Conservation (phyloP, 2,797 vertebrate species). For the Sorex maritimensis region DNA sequence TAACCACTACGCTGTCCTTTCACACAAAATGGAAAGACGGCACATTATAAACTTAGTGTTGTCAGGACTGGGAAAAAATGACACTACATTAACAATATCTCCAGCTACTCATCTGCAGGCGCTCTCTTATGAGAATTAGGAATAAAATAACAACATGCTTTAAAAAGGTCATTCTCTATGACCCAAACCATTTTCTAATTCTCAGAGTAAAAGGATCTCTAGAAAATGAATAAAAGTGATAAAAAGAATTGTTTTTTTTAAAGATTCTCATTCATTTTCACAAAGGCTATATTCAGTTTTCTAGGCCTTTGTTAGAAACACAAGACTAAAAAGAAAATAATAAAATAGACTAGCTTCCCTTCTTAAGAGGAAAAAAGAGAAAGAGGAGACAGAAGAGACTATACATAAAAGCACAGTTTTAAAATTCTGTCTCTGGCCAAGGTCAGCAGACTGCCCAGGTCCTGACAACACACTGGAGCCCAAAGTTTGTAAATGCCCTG, state of each 20-base stretch:
- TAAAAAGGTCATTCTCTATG: slow-evolving; percentile 66
- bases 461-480: slow-evolving; percentile 40
- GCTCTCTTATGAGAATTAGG: slow-evolving; percentile 27
- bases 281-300: slow-evolving; percentile 72
- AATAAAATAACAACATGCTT: slow-evolving; percentile 69
- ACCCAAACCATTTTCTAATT: slow-evolving; percentile 65
- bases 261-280: slow-evolving; percentile 70
- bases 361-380: slow-evolving; percentile 47
- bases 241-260: slow-evolving; percentile 57
- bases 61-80: background rate
- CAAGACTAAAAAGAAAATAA: slow-evolving; percentile 63
- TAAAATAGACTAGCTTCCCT: slow-evolving; percentile 42
- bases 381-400: background rate
- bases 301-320: slow-evolving; percentile 67
- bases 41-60: background rate
- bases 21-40: background rate
- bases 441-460: slow-evolving; percentile 40
- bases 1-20: background rate
- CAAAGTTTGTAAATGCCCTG: slow-evolving; percentile 11
- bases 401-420: slow-evolving; percentile 42
- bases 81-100: background rate
- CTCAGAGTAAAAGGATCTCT: slow-evolving; percentile 46
- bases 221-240: slow-evolving; percentile 71
- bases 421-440: slow-evolving; percentile 42
- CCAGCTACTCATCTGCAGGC: background rate